Evolutionary conservation across 2,797 vertebrate species (phyloP), one percentile per base, ranked within the genome.

Genomic region (Sphenopsis melanotis): DNA sequence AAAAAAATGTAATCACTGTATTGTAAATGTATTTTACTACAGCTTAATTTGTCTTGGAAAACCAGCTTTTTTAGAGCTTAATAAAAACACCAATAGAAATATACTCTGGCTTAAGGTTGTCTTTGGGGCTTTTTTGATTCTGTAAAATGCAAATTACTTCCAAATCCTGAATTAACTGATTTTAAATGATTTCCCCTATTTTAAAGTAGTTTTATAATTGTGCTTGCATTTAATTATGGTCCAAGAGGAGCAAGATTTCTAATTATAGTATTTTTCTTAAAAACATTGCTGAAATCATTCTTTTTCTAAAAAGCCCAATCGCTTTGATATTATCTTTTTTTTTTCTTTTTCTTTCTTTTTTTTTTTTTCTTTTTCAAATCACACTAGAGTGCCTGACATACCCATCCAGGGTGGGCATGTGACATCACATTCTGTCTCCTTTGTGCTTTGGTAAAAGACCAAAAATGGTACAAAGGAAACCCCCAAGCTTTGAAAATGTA

Each of bases 111-210:
- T 83, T 60, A 93, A 12, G 5, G 5, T 34, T 87, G 23, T 91
- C 79, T 89, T 91, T 85, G 29, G 64, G 75, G 13, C 15, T 87
- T 88, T 83, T 88, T 74, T 47, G 30, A 36, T 49, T 49, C 60
- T 94, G 41, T 74, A 60, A 94, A 91, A 89, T 90, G 66, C 55
- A 90, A 94, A 95, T 82, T 84, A 53, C 20, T 92, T 89, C 26
- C 29, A 95, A 90, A 84, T 61, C 60, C 49, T 85, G 71, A 84
- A 88, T 66, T 83, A 90, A 69, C 44, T 29, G 17, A 11, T 70
- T 95, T 92, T 34, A 94, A 92, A 78, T 74, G 46, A 56, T 83
- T 80, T 85, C 16, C 11, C 18, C 5, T 66, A 42, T 85, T 95
- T 94, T 95, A 8, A 83, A 64, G 37, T 59, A 60, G 56, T 47